phyloP scores from a whole-genome alignment of 1,140 invertebrate genomes.

The Drosophila setifemur region DNA sequence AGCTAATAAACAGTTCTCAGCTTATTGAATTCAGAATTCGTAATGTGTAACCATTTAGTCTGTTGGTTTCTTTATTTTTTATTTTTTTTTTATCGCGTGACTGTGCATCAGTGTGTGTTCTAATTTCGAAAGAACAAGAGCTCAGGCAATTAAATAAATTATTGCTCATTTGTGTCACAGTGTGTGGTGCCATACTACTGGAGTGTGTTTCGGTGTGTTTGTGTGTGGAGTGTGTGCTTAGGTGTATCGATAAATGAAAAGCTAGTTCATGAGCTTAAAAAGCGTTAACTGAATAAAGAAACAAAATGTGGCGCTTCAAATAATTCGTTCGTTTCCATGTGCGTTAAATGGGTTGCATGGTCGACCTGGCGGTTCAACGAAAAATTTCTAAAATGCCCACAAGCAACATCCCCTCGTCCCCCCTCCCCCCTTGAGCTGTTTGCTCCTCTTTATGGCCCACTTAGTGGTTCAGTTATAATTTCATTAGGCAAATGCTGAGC shows the following conservation, averaged over 20 bases:
- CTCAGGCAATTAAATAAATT: conserved; percentile 78
- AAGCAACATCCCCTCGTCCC: background rate
- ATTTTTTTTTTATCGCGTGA: conserved; percentile 40
- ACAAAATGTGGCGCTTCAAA: too few species aligned
- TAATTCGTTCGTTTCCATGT: conserved; percentile 51
- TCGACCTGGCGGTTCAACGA: conserved; percentile 21
- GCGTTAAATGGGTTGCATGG: conserved; percentile 66
- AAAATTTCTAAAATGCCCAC: conserved; percentile 53
- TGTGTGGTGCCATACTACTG: background rate
- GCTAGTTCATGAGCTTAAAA: conserved; percentile 58
- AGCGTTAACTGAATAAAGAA: conserved; percentile 58
- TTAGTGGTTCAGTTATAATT: conserved; percentile 74
- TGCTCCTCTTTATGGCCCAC: conserved; percentile 52
- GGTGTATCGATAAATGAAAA: conserved; percentile 60
- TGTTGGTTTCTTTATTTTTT: background rate
- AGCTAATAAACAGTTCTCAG: conserved; percentile 32
- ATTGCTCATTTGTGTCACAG: conserved; percentile 59
- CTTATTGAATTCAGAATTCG: conserved; percentile 18
- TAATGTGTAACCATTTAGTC: conserved; percentile 25
- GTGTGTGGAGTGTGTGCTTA: conserved; percentile 44
- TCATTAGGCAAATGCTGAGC: conserved; percentile 77
- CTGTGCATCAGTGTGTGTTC: conserved; percentile 19
- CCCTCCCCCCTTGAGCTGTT: background rate
- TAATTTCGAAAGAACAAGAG: conserved; percentile 57
- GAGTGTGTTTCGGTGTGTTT: conserved; percentile 14